Base-by-base conservation (phyloP, 92 coral and sea anemone species). In the Epizoanthus ramosus region DNA sequence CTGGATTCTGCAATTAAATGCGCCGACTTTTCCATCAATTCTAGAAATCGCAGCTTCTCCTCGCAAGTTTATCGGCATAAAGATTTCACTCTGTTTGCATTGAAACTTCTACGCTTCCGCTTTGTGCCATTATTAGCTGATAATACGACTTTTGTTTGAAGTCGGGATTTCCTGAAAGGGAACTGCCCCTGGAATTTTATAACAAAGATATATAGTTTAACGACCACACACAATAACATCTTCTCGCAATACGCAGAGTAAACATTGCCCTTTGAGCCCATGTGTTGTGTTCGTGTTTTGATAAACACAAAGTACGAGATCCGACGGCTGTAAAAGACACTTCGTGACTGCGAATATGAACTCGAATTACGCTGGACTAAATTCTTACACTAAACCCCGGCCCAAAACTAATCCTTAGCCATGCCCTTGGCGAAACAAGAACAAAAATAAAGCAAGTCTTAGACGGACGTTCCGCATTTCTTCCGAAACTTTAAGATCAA, bases 211-310 rank as follows among this genome's bases (percentile, higher is more conserved):
- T 15, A 73, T 1, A 59, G 22, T 24, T 77, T 61, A 24, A 56
- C 57, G 82, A 77, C 82, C 82, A 77, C 82, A 77, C 82, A 77
- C 82, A 77, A 75, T 50, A 77, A 77, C 57, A 61, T 37, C 43
- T 57, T 13, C 35, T 47, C 22, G 39, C 66, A n/a, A 50, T 75
- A 6, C 4, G n/a, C 15, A 56, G 50, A 57, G 67, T 74, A 53
- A 56, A 56, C 80, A 74, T 28, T 41, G 28, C 14, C 15, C 54
- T 50, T 50, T 50, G 0, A 71, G 57, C 23, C 57, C 18, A 10
- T 21, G 43, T 47, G 75, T 28, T 16, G 57, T 3, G 43, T 28
- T 5, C 74, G 13, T 71, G 3, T 21, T 45, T 5, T n/a, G 15
- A 45, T 5, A 7, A 71, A 71, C 23, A 19, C 24, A 41, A 71